Evolutionary conservation across 2,888 invertebrate genomes (phyloP), one percentile per base, ranked within the genome.

Genomic region (Pristionchus mayeri): DNA sequence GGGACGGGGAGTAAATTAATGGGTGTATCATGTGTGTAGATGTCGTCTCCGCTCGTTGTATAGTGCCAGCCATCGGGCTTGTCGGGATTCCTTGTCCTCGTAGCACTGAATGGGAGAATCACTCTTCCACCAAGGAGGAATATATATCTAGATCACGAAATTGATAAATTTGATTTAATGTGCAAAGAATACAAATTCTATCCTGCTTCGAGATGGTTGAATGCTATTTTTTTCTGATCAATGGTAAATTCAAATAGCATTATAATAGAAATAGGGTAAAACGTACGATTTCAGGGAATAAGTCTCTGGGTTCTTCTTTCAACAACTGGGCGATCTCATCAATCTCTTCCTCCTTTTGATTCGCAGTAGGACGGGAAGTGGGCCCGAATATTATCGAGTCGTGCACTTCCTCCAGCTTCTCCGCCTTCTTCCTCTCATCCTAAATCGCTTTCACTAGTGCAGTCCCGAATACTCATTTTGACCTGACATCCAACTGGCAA

Each of bases 331-430:
- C 81, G 27, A 48, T 48, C n/a, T 63, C 48, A 60, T 82, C 81
- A 34, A 37, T 6, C n/a, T 60, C 63, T 2, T 82, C 63, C 24
- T 48, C 48, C 30, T 82, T 63, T 34, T 63, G 16, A 3, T 7
- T 30, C n/a, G 63, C 48, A 3, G 44, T 60, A n/a, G 63, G 63
- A 27, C 63, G 30, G 6, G 30, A 30, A 37, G 81, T 82, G 44
- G 81, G 81, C 3, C 81, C 81, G 48, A 82, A 82, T 13, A 82
- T 82, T 1, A 82, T 63, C 18, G 81, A 82, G 7, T 82, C 81
- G 21, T 82, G 81, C 16, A 30, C 44, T 21, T 82, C 81, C n/a
- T 82, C 81, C 21, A 48, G n/a, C 21, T 82, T 82, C 21, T 82
- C 81, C 27, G 30, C 30, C 48, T 82, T 82, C 63, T 82, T 82